Conservation (phyloP, 2,797 vertebrate genomes). For the Manis crassicaudata region DNA sequence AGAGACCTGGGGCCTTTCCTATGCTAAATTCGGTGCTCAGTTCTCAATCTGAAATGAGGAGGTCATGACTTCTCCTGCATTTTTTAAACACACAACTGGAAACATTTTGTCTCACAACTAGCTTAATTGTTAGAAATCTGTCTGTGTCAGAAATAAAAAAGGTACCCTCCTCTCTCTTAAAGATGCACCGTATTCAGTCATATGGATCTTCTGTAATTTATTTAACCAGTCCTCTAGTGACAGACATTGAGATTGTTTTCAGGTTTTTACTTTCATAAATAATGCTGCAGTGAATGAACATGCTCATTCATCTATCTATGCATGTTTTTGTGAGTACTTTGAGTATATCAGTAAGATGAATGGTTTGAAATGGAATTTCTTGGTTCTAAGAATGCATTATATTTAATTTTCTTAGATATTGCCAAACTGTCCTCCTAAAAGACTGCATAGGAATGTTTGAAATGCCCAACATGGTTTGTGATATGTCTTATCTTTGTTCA, state of each 20-base stretch:
- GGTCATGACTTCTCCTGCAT: neutral
- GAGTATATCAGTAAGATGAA: conserved; percentile 8
- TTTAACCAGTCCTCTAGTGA: neutral
- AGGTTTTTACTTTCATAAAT: neutral
- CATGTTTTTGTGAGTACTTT: neutral
- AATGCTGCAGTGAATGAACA: neutral
- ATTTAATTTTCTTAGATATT: conserved; percentile 44
- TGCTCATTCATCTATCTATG: neutral
- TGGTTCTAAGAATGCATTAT: neutral
- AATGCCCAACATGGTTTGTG: neutral
- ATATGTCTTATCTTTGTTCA: neutral
- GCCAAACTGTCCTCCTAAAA: neutral
- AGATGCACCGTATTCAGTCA: neutral
- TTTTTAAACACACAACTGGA: neutral
- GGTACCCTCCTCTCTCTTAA: neutral
- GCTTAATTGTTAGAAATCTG: neutral
- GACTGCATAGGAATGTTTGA: conserved; percentile 12
- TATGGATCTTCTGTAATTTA: neutral
- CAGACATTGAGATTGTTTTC: neutral
- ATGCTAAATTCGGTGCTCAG: neutral
- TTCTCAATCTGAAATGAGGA: neutral
- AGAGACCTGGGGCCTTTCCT: neutral
- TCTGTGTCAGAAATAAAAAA: conserved; percentile 43
- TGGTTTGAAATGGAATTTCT: conserved; percentile 26
- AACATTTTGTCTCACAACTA: conserved; percentile 30